phyloP scores from a whole-genome alignment of 2,797 vertebrate species.

The Eutrigla gurnardus region DNA sequence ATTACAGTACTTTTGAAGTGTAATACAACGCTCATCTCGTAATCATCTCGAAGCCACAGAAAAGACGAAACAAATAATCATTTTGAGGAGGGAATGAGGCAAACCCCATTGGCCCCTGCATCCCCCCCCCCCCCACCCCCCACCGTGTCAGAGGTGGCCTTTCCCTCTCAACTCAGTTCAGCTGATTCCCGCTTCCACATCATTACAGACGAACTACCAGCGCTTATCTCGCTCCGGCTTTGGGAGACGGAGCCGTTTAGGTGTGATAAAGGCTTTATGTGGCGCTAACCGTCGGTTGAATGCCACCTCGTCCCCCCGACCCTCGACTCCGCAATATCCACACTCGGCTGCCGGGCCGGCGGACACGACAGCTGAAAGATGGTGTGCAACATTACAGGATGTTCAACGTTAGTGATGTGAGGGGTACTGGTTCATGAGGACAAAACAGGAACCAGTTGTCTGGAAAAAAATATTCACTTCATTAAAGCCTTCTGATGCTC shows the following conservation, averaged over 20 bases:
- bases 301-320: slow-evolving; percentile 60
- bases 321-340: slow-evolving; percentile 61
- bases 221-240: slow-evolving; percentile 79
- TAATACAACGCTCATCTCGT: slow-evolving; percentile 46
- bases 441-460: slow-evolving; percentile 51
- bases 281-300: slow-evolving; percentile 77
- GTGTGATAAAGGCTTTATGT: slow-evolving; percentile 84
- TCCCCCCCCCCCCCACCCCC: slow-evolving; percentile 35
- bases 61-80: slow-evolving; percentile 54
- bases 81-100: slow-evolving; percentile 47
- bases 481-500: slow-evolving; percentile 54
- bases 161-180: slow-evolving; percentile 69
- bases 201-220: slow-evolving; percentile 82
- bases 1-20: slow-evolving; percentile 39
- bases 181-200: slow-evolving; percentile 73
- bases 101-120: slow-evolving; percentile 31
- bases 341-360: slow-evolving; percentile 53
- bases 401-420: slow-evolving; percentile 47
- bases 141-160: slow-evolving; percentile 61
- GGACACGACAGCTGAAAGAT: slow-evolving; percentile 42
- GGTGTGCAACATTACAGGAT: slow-evolving; percentile 41
- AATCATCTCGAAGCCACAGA: slow-evolving; percentile 55
- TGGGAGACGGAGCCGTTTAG: slow-evolving; percentile 80
- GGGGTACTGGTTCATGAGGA: slow-evolving; percentile 35
- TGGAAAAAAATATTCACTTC: slow-evolving; percentile 48